Evolutionary conservation across 2,113 vertebrate genomes (phyloP).

Genomic region (Cettia cetti): DNA sequence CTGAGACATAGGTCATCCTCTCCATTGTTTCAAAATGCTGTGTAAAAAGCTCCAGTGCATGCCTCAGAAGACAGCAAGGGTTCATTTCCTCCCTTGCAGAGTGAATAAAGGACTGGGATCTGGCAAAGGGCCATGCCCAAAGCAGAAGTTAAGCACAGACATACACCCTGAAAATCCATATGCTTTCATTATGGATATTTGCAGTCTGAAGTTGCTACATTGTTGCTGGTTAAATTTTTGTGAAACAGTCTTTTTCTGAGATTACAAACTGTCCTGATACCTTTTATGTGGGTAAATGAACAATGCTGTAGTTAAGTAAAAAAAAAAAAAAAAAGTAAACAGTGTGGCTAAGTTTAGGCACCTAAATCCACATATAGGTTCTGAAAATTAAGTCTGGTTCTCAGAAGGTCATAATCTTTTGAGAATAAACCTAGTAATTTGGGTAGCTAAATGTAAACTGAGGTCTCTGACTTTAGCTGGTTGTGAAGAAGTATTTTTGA

Average conservation of each 20-base stretch:
- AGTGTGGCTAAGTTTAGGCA: neutral
- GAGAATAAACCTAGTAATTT: slow-evolving; percentile 15
- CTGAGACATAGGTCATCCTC: neutral
- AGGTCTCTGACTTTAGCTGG: neutral
- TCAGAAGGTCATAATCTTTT: neutral
- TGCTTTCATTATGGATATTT: neutral
- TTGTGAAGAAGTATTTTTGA: neutral
- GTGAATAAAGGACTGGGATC: neutral
- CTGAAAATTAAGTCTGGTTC: slow-evolving; percentile 1
- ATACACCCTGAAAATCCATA: neutral
- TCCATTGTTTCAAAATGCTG: neutral
- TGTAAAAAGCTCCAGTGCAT: rapidly evolving
- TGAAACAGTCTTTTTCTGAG: neutral
- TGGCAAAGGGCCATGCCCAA: neutral
- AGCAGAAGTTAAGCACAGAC: neutral
- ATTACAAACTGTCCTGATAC: neutral
- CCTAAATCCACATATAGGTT: neutral
- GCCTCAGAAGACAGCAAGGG: neutral
- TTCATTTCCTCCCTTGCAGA: neutral
- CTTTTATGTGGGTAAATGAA: neutral
- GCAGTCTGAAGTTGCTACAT: neutral
- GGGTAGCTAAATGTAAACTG: neutral
- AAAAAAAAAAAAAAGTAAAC: neutral
- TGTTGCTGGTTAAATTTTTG: neutral
- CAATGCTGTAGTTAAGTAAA: neutral